Evolutionary conservation across 1,140 invertebrate genomes (phyloP).

Genomic region (Papilio polytes): DNA sequence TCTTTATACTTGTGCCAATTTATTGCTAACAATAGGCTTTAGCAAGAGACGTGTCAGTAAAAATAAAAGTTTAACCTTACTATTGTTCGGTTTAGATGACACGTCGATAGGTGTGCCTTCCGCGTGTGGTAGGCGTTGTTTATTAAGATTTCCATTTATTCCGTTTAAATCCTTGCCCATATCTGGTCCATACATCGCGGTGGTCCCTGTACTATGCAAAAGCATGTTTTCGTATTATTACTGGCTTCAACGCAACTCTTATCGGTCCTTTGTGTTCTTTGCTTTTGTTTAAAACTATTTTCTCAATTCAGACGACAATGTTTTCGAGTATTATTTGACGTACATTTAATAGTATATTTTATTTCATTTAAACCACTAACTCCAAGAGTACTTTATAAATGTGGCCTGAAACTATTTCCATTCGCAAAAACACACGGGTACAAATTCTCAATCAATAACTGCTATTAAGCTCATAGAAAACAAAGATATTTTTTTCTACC

Average conservation of each 20-base stretch:
- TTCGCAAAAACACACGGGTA: not conserved
- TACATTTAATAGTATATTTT: too few species aligned
- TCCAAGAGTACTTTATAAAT: too few species aligned
- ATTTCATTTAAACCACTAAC: too few species aligned
- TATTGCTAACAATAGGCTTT: not conserved
- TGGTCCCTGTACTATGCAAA: slow-evolving; percentile 71
- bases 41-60: slow-evolving; percentile 6
- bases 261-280: slow-evolving; percentile 64
- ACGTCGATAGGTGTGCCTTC: slow-evolving; percentile 44
- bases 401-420: too few species aligned
- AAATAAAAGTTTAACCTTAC: slow-evolving; percentile 20
- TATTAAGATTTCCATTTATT: slow-evolving; percentile 73
- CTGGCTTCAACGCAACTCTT: slow-evolving; percentile 54
- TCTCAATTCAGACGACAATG: slow-evolving; percentile 34
- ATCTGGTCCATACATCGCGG: slow-evolving; percentile 69
- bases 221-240: slow-evolving; percentile 66
- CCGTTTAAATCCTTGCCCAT: slow-evolving; percentile 63
- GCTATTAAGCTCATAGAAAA: not conserved
- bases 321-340: not conserved
- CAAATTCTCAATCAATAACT: not conserved
- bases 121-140: slow-evolving; percentile 57
- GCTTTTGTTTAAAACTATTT: slow-evolving; percentile 50
- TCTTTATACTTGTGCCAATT: not conserved
- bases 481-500: not conserved
- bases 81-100: slow-evolving; percentile 33